Conservation (phyloP, 1,140 invertebrate species). For the Vollenhovia emeryi region DNA sequence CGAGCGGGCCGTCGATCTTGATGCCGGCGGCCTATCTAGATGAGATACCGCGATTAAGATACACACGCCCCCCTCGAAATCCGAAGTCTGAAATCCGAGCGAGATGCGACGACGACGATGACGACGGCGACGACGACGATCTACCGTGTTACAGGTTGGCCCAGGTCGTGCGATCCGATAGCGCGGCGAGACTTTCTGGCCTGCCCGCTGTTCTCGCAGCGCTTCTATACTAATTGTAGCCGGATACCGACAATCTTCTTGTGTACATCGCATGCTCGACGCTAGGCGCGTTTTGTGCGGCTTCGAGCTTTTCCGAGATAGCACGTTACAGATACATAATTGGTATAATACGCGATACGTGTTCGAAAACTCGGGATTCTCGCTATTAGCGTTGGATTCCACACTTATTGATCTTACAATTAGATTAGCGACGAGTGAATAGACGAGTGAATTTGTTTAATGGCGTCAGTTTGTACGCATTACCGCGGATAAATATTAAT, state of each 20-base stretch:
- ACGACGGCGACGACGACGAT: constrained; percentile 53
- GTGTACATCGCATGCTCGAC: constrained; percentile 22
- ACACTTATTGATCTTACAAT: background rate
- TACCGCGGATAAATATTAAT: background rate
- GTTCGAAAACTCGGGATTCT: background rate
- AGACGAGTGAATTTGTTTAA: background rate
- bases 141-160: constrained; percentile 78
- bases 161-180: constrained; percentile 76
- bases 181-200: constrained; percentile 31
- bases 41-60: constrained; percentile 84
- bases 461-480: background rate
- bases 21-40: constrained; percentile 82
- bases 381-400: background rate
- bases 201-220: constrained; percentile 19
- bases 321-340: background rate
- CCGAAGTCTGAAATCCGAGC: constrained; percentile 80
- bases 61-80: constrained; percentile 80
- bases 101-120: constrained; percentile 61
- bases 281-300: background rate
- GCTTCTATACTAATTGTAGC: constrained; percentile 26
- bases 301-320: background rate
- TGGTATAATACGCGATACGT: background rate
- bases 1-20: constrained; percentile 78
- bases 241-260: constrained; percentile 41
- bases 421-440: too few relatives aligned